Evolutionary conservation across 2,113 vertebrate genomes (phyloP).

Genomic region (Petromus typicus): DNA sequence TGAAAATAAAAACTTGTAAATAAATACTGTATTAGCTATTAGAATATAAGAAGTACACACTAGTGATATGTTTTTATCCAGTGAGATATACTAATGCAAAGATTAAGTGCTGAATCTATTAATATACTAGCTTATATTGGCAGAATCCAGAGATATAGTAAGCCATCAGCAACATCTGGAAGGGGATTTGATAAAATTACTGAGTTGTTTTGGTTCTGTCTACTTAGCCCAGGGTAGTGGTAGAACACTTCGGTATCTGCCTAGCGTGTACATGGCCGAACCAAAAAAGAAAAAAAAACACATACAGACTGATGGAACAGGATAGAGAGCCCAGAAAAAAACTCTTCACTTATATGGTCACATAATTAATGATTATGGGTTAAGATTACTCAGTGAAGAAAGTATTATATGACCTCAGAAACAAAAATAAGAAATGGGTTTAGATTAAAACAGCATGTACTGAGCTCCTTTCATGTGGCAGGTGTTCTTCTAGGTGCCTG

Average conservation of each 20-base stretch:
- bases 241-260: background rate
- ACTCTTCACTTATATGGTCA: background rate
- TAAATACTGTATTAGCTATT: background rate
- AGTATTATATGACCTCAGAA: background rate
- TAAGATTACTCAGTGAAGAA: background rate
- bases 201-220: background rate
- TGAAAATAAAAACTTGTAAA: slow-evolving; percentile 9
- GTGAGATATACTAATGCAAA: background rate
- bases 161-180: background rate
- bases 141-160: slow-evolving; percentile 4
- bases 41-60: background rate
- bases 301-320: background rate
- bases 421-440: background rate
- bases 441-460: background rate
- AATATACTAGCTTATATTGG: background rate
- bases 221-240: background rate
- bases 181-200: slow-evolving; percentile 24
- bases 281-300: background rate
- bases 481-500: background rate
- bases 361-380: background rate
- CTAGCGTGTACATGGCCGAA: background rate
- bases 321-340: background rate
- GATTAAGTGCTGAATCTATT: background rate
- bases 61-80: background rate
- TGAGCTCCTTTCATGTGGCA: background rate